phyloP scores from a whole-genome alignment of 2,113 vertebrate species.

The Morone chrysops region DNA sequence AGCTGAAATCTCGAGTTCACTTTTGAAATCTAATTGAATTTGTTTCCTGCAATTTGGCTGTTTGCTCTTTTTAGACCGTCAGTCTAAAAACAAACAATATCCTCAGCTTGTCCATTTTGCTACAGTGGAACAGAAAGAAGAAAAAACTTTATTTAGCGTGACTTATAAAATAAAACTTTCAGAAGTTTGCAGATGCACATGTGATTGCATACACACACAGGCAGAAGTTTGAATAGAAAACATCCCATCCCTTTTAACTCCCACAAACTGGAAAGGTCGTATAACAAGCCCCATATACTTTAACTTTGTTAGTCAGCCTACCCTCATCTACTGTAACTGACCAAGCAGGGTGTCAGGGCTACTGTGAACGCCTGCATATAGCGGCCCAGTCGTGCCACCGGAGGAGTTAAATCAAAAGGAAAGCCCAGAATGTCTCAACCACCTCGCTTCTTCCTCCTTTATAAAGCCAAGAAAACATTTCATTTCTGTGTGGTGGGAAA shows the following conservation, averaged over 20 bases:
- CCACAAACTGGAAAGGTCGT: slow-evolving; percentile 37
- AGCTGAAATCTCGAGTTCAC: slow-evolving; percentile 3
- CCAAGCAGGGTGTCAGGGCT: slow-evolving; percentile 27
- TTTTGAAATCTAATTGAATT: neutral
- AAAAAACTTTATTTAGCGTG: slow-evolving; percentile 21
- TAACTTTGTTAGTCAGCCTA: slow-evolving; percentile 47
- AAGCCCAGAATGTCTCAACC: slow-evolving; percentile 37
- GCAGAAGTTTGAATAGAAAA: slow-evolving; percentile 45
- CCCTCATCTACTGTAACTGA: slow-evolving; percentile 40
- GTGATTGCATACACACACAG: neutral
- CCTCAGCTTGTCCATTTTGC: slow-evolving; percentile 2
- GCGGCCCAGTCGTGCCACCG: slow-evolving; percentile 22
- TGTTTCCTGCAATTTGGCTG: neutral
- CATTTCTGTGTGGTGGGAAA: slow-evolving; percentile 17
- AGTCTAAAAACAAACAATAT: slow-evolving; percentile 1
- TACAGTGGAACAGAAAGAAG: slow-evolving; percentile 10
- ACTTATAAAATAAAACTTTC: slow-evolving; percentile 38
- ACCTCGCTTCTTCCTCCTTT: slow-evolving; percentile 31
- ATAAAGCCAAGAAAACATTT: slow-evolving; percentile 27
- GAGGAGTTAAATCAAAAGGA: slow-evolving; percentile 61
- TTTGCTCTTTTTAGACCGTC: slow-evolving; percentile 7
- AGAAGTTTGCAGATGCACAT: slow-evolving; percentile 17
- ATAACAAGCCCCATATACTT: slow-evolving; percentile 24
- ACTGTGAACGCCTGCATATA: slow-evolving; percentile 32
- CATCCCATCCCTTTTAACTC: slow-evolving; percentile 40